A percentile compares a stretch with the other conserved stretches of the same genome.
Conservation (phyloP, 2,888 invertebrate genomes). For the Bugulina stolonifera region DNA sequence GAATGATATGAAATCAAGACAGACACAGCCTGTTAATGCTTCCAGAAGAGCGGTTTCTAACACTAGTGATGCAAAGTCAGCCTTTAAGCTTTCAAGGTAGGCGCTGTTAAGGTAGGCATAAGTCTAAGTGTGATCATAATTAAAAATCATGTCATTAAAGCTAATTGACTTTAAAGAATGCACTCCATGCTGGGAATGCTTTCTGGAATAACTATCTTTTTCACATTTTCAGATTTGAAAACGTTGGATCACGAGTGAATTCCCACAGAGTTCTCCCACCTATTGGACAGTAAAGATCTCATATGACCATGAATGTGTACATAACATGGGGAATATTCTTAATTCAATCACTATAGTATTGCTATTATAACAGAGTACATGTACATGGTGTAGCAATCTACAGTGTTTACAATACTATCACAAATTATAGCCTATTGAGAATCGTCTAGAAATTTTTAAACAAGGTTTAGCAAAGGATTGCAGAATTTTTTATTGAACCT, state of each 20-base stretch:
- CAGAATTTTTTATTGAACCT: neutral
- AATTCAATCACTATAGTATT: neutral
- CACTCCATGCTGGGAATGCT: no score
- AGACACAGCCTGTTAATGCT: conserved; percentile 16
- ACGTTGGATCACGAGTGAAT: conserved; percentile 16
- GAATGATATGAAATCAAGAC: conserved; percentile 8
- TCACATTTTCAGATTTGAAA: conserved; percentile 26
- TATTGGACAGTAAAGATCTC: neutral
- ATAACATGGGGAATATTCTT: no score
- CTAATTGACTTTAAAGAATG: no score
- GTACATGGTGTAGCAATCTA: neutral
- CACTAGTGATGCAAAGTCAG: neutral
- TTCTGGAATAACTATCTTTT: no score
- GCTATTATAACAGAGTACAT: neutral
- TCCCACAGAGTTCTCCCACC: conserved; percentile 6
- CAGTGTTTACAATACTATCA: neutral
- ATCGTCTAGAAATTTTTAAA: neutral
- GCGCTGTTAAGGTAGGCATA: no score
- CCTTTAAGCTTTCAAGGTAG: conserved; percentile 13
- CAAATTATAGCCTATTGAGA: neutral
- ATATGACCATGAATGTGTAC: no score
- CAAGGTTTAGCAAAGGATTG: neutral
- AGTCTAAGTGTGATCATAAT: no score
- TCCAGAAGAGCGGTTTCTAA: neutral
- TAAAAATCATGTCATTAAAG: no score